phyloP scores from a whole-genome alignment of 1,140 invertebrate species.

The Trinorchestia longiramus region DNA sequence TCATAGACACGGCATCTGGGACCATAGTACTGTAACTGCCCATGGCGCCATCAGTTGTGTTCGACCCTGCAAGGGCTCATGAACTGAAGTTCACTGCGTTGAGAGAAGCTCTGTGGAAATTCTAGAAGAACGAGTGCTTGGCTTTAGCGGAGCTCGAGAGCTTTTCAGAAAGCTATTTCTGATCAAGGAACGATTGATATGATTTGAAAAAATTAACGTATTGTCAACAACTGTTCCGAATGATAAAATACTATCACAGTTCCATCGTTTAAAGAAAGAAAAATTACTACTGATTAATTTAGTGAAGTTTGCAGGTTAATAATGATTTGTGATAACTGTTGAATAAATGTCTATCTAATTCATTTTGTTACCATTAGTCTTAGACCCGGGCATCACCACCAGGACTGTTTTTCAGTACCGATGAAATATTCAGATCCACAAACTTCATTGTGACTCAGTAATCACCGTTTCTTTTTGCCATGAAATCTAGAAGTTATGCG shows the following conservation, averaged over 20 bases:
- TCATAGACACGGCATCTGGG: background rate
- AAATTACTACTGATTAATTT: background rate
- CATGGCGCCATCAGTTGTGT: background rate
- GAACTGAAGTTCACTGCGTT: background rate
- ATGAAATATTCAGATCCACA: too few relatives aligned
- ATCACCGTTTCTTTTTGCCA: too few relatives aligned
- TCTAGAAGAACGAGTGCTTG: background rate
- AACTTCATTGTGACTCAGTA: too few relatives aligned
- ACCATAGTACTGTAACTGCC: background rate
- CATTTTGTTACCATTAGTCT: too few relatives aligned
- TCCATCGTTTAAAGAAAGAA: background rate
- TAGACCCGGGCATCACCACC: too few relatives aligned
- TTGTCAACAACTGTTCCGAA: background rate
- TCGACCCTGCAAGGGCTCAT: background rate
- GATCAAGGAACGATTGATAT: background rate
- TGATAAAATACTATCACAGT: background rate
- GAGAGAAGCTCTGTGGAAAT: slow-evolving; percentile 7
- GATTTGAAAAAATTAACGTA: background rate
- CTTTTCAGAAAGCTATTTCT: background rate
- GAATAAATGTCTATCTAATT: too few relatives aligned
- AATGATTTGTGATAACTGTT: too few relatives aligned
- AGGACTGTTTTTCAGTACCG: too few relatives aligned
- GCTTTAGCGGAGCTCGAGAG: background rate
- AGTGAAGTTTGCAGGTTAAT: too few relatives aligned
- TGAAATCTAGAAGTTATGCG: too few relatives aligned